phyloP scores from a whole-genome alignment of 2,797 vertebrate species.

The Notolabrus celidotus region DNA sequence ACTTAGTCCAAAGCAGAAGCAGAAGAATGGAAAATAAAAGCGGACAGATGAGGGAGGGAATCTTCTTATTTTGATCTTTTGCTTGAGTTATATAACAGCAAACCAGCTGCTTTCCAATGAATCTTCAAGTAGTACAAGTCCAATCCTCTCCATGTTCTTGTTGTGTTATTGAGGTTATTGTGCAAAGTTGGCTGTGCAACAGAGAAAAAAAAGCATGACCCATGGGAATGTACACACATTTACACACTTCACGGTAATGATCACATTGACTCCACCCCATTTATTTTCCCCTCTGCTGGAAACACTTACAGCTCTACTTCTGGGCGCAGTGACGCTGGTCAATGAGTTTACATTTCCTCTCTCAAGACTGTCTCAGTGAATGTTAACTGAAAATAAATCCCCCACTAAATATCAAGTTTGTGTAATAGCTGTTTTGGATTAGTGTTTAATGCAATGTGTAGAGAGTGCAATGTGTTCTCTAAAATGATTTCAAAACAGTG shows the following conservation, averaged over 20 bases:
- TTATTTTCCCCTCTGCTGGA: constrained; percentile 60
- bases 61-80: constrained; percentile 34
- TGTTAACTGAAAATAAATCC: constrained; percentile 43
- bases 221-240: constrained; percentile 55
- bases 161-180: constrained; percentile 61
- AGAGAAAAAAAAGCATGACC: constrained; percentile 66
- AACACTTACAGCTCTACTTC: constrained; percentile 58
- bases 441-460: constrained; percentile 4
- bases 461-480: not conserved
- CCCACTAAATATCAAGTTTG: constrained; percentile 14
- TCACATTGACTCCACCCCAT: constrained; percentile 56
- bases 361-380: constrained; percentile 22
- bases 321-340: constrained; percentile 27
- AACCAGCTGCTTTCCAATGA: constrained; percentile 42
- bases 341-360: constrained; percentile 44
- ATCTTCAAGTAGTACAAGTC: constrained; percentile 13
- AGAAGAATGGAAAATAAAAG: constrained; percentile 40
- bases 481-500: not conserved
- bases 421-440: constrained; percentile 10
- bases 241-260: constrained; percentile 64
- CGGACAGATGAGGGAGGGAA: constrained; percentile 30
- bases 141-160: constrained; percentile 45
- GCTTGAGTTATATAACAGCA: constrained; percentile 46
- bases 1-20: constrained; percentile 16
- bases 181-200: constrained; percentile 42